These are phyloP conservation scores for Poecile montanus DNA, from an alignment of 2,797 vertebrate genomes.

Conservation along the genomic window DNA sequence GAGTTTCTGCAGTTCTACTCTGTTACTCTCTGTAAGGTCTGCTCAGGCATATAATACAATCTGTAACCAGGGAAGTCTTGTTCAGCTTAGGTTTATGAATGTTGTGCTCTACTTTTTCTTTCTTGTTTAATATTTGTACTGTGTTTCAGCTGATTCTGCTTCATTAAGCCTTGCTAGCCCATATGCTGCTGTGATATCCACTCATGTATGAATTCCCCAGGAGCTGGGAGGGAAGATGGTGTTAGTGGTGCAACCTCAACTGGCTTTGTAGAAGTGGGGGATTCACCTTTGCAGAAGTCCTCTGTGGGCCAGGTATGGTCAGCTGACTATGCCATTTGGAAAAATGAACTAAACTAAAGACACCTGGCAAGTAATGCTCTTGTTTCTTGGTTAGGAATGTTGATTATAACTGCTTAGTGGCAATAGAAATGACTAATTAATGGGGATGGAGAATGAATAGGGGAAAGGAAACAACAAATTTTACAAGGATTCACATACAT, in stretches of 20 bases:
- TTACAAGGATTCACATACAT: neutral
- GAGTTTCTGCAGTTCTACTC: neutral
- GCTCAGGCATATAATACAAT: neutral
- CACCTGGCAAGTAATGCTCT: neutral
- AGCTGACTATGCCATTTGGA: neutral
- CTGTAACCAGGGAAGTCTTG: neutral
- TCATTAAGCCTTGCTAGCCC: neutral
- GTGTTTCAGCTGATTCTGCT: neutral
- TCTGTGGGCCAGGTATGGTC: neutral
- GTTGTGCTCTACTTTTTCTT: neutral
- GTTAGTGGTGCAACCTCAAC: neutral
- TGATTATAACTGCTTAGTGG: neutral
- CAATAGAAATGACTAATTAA: neutral
- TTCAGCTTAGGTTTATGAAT: neutral
- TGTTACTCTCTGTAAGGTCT: neutral
- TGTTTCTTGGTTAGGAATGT: neutral
- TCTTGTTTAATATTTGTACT: neutral
- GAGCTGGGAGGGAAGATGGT: neutral
- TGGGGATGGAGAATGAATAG: neutral
- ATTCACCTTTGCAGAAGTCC: neutral
- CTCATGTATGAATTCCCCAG: neutral
- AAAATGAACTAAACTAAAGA: neutral
- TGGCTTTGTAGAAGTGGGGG: neutral
- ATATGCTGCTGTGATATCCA: neutral
- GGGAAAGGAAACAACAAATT: neutral